A percentile compares a stretch with the other conserved stretches of the same genome.
Conservation (phyloP, 1,140 invertebrate species). For the Bombus superbus region DNA sequence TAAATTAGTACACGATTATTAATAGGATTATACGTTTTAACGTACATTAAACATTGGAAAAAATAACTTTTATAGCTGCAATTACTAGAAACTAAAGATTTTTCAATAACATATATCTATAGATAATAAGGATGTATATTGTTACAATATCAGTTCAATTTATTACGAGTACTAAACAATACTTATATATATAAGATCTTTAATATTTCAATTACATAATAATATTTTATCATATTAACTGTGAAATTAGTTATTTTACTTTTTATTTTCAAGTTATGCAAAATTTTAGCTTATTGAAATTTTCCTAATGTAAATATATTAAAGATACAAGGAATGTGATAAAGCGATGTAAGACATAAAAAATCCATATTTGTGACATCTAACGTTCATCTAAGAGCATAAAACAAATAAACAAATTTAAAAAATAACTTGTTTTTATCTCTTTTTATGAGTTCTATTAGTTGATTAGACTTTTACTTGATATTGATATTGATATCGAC, state of each 20-base stretch:
- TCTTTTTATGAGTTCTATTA: slow-evolving; percentile 15
- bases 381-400: background rate
- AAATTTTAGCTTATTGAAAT: background rate
- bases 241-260: background rate
- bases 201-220: background rate
- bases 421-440: background rate
- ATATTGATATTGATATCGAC: no score
- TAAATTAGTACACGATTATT: no score
- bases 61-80: no score
- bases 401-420: background rate
- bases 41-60: no score
- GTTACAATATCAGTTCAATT: background rate
- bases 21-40: no score
- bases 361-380: background rate
- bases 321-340: background rate
- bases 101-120: background rate
- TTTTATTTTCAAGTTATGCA: no score
- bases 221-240: background rate
- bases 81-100: background rate
- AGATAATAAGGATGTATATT: background rate
- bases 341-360: background rate
- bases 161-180: background rate
- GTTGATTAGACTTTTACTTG: background rate
- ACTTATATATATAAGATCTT: background rate
- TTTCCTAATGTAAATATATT: background rate